Evolutionary conservation across 1,140 invertebrate species (phyloP).

Genomic region (Conus ventricosus): DNA sequence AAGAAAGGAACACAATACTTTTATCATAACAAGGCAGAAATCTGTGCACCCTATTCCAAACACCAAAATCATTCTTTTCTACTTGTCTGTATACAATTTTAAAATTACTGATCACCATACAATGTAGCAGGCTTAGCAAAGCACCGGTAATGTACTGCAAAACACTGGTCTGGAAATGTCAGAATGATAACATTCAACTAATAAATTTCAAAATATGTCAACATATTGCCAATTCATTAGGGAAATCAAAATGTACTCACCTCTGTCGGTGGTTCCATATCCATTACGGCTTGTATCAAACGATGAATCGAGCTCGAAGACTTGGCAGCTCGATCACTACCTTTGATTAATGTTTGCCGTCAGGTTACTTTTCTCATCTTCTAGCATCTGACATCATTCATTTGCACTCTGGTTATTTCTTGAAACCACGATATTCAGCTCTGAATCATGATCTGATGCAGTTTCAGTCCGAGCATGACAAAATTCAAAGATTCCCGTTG

Average conservation of each 20-base stretch:
- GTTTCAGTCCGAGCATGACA: conserved; percentile 26
- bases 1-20: too few relatives aligned
- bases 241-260: background rate
- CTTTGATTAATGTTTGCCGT: background rate
- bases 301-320: background rate
- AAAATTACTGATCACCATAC: too few relatives aligned
- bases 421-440: background rate
- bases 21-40: too few relatives aligned
- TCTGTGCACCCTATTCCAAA: too few relatives aligned
- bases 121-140: too few relatives aligned
- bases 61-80: too few relatives aligned
- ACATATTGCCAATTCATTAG: too few relatives aligned
- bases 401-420: background rate
- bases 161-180: too few relatives aligned
- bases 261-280: background rate
- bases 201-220: too few relatives aligned
- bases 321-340: background rate
- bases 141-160: too few relatives aligned
- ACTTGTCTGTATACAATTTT: too few relatives aligned
- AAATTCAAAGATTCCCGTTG: conserved; percentile 20
- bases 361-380: background rate
- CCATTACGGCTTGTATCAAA: background rate
- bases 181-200: too few relatives aligned
- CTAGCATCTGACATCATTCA: background rate
- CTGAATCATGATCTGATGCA: background rate